These are phyloP conservation scores for Drosophila imparisetae DNA, from an alignment of 2,888 invertebrate species.

Conservation along the genomic window DNA sequence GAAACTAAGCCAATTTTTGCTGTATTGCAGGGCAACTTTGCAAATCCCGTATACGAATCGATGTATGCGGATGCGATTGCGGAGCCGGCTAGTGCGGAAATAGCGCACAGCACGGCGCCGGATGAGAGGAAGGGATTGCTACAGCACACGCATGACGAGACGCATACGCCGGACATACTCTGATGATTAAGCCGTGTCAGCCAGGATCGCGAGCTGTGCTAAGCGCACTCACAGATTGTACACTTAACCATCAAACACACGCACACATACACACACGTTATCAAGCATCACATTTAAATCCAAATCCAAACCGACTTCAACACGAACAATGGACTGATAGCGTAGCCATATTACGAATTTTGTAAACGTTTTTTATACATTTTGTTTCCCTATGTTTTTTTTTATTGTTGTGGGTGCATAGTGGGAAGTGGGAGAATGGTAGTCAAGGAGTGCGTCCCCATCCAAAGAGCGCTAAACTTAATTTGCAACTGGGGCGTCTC, in stretches of 20 bases:
- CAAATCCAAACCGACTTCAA: constrained; percentile 71
- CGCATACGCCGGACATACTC: constrained; percentile 84
- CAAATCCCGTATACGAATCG: constrained; percentile 94
- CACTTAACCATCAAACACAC: constrained; percentile 6
- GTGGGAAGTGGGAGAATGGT: not conserved
- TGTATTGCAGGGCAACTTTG: constrained; percentile 89
- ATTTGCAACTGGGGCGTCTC: constrained; percentile 52
- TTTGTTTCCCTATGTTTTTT: constrained; percentile 44
- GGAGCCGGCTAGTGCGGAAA: constrained; percentile 78
- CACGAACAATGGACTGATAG: constrained; percentile 80
- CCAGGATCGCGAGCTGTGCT: constrained; percentile 72
- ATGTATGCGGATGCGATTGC: constrained; percentile 87
- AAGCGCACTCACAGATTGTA: constrained; percentile 51
- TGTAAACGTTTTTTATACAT: constrained; percentile 60
- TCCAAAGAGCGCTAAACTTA: constrained; percentile 65
- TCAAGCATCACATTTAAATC: constrained; percentile 37
- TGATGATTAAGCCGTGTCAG: constrained; percentile 81
- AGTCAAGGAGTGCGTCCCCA: constrained; percentile 23
- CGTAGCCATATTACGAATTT: constrained; percentile 80
- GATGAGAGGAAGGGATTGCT: constrained; percentile 87
- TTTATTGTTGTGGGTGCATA: constrained; percentile 6
- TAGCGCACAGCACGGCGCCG: constrained; percentile 81
- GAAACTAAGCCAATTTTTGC: constrained; percentile 4
- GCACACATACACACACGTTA: constrained; percentile 14
- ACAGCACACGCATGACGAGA: constrained; percentile 86